Percentiles rank a stretch among this genome's conserved stretches.
phyloP scores from a whole-genome alignment of 92 coral and sea anemone species.

The Phymanthus crucifer region DNA sequence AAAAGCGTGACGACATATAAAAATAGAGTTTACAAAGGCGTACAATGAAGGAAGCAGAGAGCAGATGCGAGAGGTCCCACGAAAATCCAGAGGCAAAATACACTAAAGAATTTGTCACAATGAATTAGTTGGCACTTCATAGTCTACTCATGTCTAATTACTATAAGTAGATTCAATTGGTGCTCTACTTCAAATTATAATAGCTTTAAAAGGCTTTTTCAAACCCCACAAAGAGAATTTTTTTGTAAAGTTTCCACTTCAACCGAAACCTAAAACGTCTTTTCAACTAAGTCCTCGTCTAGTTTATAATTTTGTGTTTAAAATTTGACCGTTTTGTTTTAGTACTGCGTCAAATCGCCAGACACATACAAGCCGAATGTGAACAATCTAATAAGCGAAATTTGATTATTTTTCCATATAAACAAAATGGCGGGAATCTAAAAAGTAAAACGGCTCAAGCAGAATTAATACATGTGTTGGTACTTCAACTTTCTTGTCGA shows the following conservation, averaged over 20 bases:
- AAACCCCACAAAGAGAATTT: background rate
- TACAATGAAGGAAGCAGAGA: background rate
- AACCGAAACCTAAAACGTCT: background rate
- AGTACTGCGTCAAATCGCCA: background rate
- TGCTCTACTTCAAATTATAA: background rate
- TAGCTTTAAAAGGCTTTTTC: background rate
- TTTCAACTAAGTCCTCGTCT: background rate
- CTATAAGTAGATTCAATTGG: background rate
- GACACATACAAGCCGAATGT: background rate
- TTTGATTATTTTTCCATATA: background rate
- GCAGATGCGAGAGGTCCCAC: background rate
- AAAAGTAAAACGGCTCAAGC: background rate
- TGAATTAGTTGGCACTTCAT: background rate
- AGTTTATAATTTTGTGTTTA: background rate
- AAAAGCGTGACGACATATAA: slow-evolving; percentile 23
- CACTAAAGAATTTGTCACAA: background rate
- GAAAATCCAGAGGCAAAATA: background rate
- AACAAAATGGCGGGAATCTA: background rate
- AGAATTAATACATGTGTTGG: background rate
- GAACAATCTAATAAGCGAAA: background rate
- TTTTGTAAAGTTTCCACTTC: background rate
- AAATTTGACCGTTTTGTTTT: background rate
- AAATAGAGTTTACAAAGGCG: slow-evolving; percentile 4
- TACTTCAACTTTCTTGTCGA: background rate
- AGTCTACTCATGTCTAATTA: background rate